A percentile compares a stretch with the other conserved stretches of the same genome.
Conservation (phyloP, 2,888 invertebrate species). For the Drosophila vallismaia region DNA sequence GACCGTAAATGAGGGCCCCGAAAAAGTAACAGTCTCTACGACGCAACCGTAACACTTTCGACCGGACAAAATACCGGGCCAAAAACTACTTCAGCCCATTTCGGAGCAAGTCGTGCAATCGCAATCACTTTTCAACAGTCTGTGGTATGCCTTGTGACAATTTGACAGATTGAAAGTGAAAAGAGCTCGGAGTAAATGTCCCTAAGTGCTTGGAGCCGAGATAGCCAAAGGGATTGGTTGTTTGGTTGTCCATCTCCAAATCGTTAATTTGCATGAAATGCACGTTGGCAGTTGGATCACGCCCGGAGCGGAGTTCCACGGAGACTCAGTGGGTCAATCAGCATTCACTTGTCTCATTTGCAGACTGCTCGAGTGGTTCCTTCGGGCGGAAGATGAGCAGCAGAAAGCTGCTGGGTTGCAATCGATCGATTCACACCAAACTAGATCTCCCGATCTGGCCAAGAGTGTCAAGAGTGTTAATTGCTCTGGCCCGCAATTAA, state of each 20-base stretch:
- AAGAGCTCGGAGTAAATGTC: conserved; percentile 53
- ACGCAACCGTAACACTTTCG: conserved; percentile 27
- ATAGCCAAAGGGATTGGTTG: conserved; percentile 11
- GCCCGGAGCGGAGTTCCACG: conserved; percentile 14
- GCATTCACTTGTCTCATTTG: conserved; percentile 70
- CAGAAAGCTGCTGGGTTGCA: conserved; percentile 31
- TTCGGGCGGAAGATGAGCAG: conserved; percentile 36
- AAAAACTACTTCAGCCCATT: conserved; percentile 6
- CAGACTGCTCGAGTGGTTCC: conserved; percentile 41
- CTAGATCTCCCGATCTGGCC: conserved; percentile 15
- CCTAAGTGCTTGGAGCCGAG: conserved; percentile 61
- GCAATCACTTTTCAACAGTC: conserved; percentile 34
- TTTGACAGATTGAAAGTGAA: conserved; percentile 77
- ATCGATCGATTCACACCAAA: conserved; percentile 15
- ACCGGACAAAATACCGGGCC: conserved; percentile 12
- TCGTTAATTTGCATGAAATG: conserved; percentile 76
- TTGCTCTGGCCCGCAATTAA: conserved; percentile 42
- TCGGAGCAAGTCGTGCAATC: conserved; percentile 31
- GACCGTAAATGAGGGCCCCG: conserved; percentile 30
- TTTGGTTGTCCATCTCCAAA: conserved; percentile 22
- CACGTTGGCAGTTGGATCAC: conserved; percentile 55
- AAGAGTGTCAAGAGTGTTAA: conserved; percentile 42
- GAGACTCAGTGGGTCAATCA: conserved; percentile 67
- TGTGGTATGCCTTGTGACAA: conserved; percentile 52
- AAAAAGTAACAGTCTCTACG: conserved; percentile 20